Percentiles rank a stretch among this genome's conserved stretches.
Evolutionary conservation across 1,140 invertebrate species (phyloP).

Genomic region (Pogonomyrmex barbatus): DNA sequence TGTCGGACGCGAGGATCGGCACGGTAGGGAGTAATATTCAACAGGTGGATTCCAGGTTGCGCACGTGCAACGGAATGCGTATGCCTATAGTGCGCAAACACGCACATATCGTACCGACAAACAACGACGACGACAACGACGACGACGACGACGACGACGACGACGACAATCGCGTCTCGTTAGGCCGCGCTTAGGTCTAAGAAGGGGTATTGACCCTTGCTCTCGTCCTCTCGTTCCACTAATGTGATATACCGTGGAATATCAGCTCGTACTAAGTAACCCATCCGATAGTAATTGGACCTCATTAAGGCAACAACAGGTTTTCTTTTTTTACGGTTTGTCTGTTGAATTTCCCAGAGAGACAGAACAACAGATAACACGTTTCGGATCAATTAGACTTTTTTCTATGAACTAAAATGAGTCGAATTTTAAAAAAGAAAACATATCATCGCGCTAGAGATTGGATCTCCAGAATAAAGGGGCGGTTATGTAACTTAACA

Average conservation of each 20-base stretch:
- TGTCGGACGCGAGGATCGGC: constrained; percentile 27
- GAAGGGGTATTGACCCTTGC: constrained; percentile 79
- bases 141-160: constrained; percentile 31
- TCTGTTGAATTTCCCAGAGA: constrained; percentile 62
- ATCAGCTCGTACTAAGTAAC: constrained; percentile 79
- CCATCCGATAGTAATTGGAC: constrained; percentile 82
- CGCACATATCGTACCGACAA: constrained; percentile 53
- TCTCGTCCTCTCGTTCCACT: constrained; percentile 71
- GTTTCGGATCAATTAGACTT: constrained; percentile 78
- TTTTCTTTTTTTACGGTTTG: constrained; percentile 53
- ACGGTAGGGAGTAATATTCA: constrained; percentile 70
- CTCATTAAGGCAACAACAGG: constrained; percentile 81
- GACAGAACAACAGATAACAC: constrained; percentile 71
- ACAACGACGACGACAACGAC: constrained; percentile 35
- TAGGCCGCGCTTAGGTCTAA: constrained; percentile 54
- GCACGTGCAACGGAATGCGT: constrained; percentile 58
- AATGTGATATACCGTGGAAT: constrained; percentile 77
- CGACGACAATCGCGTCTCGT: constrained; percentile 64
- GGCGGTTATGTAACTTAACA: neutral
- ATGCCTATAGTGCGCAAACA: neutral
- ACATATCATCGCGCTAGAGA: constrained; percentile 18
- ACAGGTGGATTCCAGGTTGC: constrained; percentile 65
- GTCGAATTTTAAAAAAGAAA: neutral
- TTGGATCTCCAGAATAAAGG: neutral
- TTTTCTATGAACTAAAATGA: constrained; percentile 53